These are phyloP conservation scores for Characodon lateralis DNA, from an alignment of 2,797 vertebrate species.

Conservation along the genomic window DNA sequence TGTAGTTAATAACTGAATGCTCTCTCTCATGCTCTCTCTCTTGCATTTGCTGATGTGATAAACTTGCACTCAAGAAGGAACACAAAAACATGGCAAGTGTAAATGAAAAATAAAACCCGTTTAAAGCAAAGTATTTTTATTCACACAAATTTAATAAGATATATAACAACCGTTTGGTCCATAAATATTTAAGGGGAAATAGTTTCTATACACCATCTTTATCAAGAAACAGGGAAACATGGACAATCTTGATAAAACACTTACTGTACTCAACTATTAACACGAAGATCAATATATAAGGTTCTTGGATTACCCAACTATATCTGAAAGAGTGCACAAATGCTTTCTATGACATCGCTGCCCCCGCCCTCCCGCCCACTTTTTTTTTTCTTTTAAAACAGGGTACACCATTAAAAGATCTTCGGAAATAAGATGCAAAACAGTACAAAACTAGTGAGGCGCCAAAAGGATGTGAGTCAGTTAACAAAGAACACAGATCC, in stretches of 20 bases:
- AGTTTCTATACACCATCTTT: slow-evolving; percentile 99
- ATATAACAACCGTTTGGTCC: slow-evolving; percentile 99
- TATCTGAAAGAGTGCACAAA: slow-evolving; percentile 98
- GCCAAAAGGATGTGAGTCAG: slow-evolving; percentile 97
- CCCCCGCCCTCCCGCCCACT: slow-evolving; percentile 70
- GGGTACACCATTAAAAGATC: slow-evolving; percentile 99
- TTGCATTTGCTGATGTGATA: slow-evolving; percentile 69
- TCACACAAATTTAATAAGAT: slow-evolving; percentile 99
- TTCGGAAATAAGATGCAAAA: slow-evolving; percentile 98
- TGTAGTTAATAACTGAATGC: slow-evolving; percentile 72
- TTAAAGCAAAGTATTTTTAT: slow-evolving; percentile 99
- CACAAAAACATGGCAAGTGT: slow-evolving; percentile 78
- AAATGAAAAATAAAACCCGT: slow-evolving; percentile 97
- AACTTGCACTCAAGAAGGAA: slow-evolving; percentile 71
- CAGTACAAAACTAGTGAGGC: slow-evolving; percentile 99
- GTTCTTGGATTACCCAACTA: slow-evolving; percentile 97
- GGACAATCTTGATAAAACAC: slow-evolving; percentile 99
- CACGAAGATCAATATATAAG: slow-evolving; percentile 99
- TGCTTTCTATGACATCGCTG: slow-evolving; percentile 97
- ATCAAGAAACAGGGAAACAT: slow-evolving; percentile 99
- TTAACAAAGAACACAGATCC: slow-evolving; percentile 99
- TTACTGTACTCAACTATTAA: slow-evolving; percentile 99
- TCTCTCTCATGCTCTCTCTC: slow-evolving; percentile 35
- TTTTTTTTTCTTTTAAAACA: slow-evolving; percentile 86
- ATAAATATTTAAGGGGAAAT: slow-evolving; percentile 99